Base-by-base conservation (phyloP, 2,797 vertebrate species). In the Melopsittacus undulatus region DNA sequence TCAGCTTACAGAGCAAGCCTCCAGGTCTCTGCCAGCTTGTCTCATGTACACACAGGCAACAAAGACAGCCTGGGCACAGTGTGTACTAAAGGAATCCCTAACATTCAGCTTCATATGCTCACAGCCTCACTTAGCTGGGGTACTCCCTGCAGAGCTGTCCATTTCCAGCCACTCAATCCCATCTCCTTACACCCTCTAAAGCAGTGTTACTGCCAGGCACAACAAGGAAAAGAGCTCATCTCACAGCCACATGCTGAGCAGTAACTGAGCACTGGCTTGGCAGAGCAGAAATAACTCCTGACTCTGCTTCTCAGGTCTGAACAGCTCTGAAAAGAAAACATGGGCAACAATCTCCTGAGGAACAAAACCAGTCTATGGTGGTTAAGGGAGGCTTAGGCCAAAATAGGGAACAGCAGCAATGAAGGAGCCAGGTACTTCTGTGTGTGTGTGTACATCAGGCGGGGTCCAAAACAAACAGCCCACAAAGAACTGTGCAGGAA, bases 361-460 rank as follows among this genome's bases (percentile, higher is more conserved):
- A 76, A 59, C 52, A 56, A 24, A 66, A 56, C 11, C 74, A 22
- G 73, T 0, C 13, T 0, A 1, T 6, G 59, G 52, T 34, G n/a
- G 15, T 15, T 11, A 32, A 3, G 26, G 61, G n/a, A 40, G 13
- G 13, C 22, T 43, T 6, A 48, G 56, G 40, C 45, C 63, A 43
- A 30, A 24, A 5, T 0, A 21, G 56, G 32, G 24, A 80, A 29
- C 0, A 27, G 38, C 26, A 30, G 45, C 1, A 0, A 54, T 1
- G 16, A 20, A 27, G 34, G 45, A 52, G 42, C 11, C 43, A 24
- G 42, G 17, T 8, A 17, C 12, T n/a, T 3, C 10, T 17, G 49
- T 32, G 9, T 12, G 32, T 12, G 32, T 24, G n/a, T 34, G 52
- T 17, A 11, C 61, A 27, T n/a, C 43, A 36, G 49, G 34, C 48